Conservation (phyloP, 1,140 invertebrate genomes). For the Battus philenor region DNA sequence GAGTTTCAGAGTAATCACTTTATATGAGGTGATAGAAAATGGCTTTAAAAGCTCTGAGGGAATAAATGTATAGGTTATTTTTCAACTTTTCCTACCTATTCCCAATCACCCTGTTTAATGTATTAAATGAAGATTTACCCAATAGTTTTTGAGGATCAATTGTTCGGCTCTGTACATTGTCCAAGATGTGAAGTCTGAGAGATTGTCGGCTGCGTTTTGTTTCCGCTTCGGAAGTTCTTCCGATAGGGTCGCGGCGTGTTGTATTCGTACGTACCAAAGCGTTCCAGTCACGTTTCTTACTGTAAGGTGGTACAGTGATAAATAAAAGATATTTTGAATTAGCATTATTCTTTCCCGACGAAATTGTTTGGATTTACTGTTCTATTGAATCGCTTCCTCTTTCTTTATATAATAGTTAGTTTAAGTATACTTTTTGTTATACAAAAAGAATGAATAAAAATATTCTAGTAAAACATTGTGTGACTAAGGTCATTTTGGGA, state of each 20-base stretch:
- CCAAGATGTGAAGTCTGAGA: conserved; percentile 79
- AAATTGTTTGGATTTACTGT: no score
- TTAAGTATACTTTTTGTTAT: background rate
- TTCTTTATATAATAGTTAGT: background rate
- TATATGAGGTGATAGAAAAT: no score
- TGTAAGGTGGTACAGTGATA: conserved; percentile 23
- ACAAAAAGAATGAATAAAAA: no score
- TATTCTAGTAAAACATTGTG: no score
- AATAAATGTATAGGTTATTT: no score
- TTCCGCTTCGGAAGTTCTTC: conserved; percentile 81
- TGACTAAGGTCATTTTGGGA: no score
- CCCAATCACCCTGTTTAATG: no score
- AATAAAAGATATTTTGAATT: background rate
- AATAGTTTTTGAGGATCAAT: conserved; percentile 83
- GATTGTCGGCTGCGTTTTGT: conserved; percentile 81
- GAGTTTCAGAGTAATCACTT: no score
- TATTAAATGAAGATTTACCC: conserved; percentile 71
- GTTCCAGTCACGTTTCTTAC: conserved; percentile 90
- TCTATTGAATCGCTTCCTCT: no score
- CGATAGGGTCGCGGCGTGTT: conserved; percentile 84
- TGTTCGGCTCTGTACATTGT: conserved; percentile 78
- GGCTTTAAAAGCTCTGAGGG: no score
- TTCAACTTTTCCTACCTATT: no score
- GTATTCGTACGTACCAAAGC: conserved; percentile 85
- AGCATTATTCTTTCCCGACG: no score